Base-by-base conservation (phyloP, 2,888 invertebrate species). In the Sarcophaga rosellei region DNA sequence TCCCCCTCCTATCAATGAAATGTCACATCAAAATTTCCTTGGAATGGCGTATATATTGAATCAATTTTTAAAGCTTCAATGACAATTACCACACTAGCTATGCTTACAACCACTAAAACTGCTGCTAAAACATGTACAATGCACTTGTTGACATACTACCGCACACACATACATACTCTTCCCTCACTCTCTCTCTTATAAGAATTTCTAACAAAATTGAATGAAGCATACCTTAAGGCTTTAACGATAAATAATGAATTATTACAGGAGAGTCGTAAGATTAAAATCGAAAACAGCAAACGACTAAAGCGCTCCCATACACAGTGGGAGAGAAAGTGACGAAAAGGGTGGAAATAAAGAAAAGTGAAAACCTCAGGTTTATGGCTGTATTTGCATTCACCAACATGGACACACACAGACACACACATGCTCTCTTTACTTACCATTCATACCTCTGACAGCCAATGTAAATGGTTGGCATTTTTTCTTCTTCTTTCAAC, bases 231-330 rank as follows among this genome's bases (percentile, higher is more conserved):
- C 44, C 63, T 82, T 76, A 68, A 82, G 85, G 79, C 70, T 47
- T 61, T 57, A 57, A 61, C 15, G 65, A 66, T 63, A 61, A 66
- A 6, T 69, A 77, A 77, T 80, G 65, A 77, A 83, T 83, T 81
- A 86, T 77, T 83, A 74, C 76, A 66, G 44, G 21, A 78, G 59
- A 73, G 78, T 25, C 57, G 10, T 23, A 65, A 74, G 78, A 79
- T 74, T 59, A 74, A 65, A 35, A 74, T 68, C 73, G 21, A 68
- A 66, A 83, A 66, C 10, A 35, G 5, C 5, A 35, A 35, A 6
- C 35, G 35, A 35, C 35, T 35, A 35, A 35, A 6, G 35, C 35
- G 35, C 6, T 35, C 0, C 35, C 35, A 6, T 35, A 35, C 35
- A 35, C 35, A 35, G 35, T 35, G 35, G 10, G 35, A 10, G 35